A percentile compares a stretch with the other conserved stretches of the same genome.
Conservation (phyloP, 2,113 vertebrate genomes). For the Hypocryptadius cinnamomeus region DNA sequence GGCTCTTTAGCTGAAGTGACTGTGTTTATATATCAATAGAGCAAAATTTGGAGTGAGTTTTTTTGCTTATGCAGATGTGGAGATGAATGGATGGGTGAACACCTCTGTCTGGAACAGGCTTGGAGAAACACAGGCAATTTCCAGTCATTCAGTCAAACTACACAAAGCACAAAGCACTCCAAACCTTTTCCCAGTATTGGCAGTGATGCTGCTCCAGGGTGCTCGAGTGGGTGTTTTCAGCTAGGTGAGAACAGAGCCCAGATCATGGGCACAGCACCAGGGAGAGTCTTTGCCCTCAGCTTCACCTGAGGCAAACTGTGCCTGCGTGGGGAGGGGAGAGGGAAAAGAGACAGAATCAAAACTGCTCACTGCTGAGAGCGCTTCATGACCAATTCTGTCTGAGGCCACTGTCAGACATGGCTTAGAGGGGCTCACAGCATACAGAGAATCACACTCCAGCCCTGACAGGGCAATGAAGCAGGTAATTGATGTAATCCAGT, state of each 20-base stretch:
- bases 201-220: background rate
- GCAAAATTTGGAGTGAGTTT: background rate
- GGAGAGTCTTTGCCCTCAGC: background rate
- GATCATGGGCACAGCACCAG: background rate
- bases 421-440: background rate
- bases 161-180: background rate
- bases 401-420: background rate
- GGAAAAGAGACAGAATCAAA: background rate
- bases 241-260: background rate
- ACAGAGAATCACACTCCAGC: background rate
- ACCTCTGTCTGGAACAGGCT: background rate
- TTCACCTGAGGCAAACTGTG: background rate
- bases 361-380: background rate
- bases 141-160: background rate
- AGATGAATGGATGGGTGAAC: background rate
- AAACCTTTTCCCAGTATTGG: background rate
- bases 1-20: constrained; percentile 49
- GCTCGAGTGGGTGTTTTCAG: background rate
- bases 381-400: background rate
- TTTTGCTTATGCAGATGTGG: background rate
- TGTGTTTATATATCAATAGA: background rate
- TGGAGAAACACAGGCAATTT: background rate
- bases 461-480: background rate
- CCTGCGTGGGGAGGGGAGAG: background rate
- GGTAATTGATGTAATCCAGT: background rate